These are phyloP conservation scores for Helarctos malayanus DNA, from an alignment of 2,797 vertebrate species.

Conservation along the genomic window DNA sequence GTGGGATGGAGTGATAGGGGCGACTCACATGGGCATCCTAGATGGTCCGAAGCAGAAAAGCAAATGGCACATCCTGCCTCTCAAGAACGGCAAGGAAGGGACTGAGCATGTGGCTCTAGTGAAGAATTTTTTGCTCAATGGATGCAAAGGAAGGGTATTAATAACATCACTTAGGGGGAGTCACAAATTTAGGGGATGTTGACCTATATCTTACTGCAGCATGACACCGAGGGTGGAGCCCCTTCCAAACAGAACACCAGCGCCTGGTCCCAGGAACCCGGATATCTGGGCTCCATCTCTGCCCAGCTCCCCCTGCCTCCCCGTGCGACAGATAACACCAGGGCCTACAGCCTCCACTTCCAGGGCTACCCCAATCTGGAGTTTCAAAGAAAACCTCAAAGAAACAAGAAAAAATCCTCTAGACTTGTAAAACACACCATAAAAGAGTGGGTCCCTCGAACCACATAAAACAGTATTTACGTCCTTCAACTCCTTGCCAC, in stretches of 20 bases:
- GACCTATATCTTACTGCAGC: neutral
- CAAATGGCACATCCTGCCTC: neutral
- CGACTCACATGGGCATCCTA: too few species aligned
- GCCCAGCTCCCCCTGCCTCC: neutral
- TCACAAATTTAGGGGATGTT: neutral
- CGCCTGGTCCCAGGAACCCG: conserved; percentile 32
- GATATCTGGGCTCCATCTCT: neutral
- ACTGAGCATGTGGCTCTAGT: accelerated
- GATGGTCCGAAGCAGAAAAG: neutral
- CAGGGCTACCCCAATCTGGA: conserved; percentile 56
- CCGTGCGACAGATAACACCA: neutral
- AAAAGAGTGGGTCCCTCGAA: neutral
- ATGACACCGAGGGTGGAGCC: neutral
- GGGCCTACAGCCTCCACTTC: neutral
- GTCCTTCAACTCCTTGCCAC: conserved; percentile 23
- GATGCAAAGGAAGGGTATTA: neutral
- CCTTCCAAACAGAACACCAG: neutral
- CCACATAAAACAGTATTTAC: conserved; percentile 45
- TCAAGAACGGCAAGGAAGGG: neutral
- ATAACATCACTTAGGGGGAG: neutral
- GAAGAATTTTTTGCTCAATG: neutral
- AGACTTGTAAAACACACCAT: neutral
- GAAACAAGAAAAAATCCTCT: conserved; percentile 5
- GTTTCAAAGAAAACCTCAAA: conserved; percentile 73
- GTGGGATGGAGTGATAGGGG: neutral